Conservation (phyloP, 2,113 vertebrate species). For the Podocnemis expansa region DNA sequence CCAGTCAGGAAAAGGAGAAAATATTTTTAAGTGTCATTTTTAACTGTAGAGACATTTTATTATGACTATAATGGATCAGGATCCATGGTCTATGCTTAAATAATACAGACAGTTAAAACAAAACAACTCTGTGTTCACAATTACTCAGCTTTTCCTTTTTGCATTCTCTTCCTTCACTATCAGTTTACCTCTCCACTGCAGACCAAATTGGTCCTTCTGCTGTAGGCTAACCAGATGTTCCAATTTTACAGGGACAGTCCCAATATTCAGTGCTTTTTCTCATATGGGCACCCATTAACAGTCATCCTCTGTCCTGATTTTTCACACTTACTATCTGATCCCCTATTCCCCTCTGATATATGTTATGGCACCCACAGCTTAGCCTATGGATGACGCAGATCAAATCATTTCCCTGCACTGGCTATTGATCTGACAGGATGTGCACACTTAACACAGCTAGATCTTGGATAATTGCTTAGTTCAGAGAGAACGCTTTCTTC, state of each 20-base stretch:
- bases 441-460: background rate
- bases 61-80: slow-evolving; percentile 33
- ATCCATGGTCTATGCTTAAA: background rate
- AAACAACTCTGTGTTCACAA: slow-evolving; percentile 11
- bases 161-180: background rate
- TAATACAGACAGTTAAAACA: slow-evolving; percentile 23
- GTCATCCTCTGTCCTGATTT: too few species aligned
- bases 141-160: background rate
- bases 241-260: too few species aligned
- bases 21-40: slow-evolving; percentile 29
- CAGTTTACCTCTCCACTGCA: background rate
- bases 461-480: background rate
- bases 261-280: too few species aligned
- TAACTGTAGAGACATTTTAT: slow-evolving; percentile 46
- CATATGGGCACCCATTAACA: too few species aligned
- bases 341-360: background rate
- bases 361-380: background rate
- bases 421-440: background rate
- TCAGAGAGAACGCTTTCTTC: background rate
- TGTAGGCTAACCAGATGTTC: too few species aligned
- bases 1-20: background rate
- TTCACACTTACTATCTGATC: too few species aligned
- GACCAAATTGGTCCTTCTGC: background rate
- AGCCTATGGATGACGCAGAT: background rate
- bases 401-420: background rate